A percentile compares a stretch with the other conserved stretches of the same genome.
Evolutionary conservation across 2,797 vertebrate species (phyloP).

Genomic region (Dipus sagitta): DNA sequence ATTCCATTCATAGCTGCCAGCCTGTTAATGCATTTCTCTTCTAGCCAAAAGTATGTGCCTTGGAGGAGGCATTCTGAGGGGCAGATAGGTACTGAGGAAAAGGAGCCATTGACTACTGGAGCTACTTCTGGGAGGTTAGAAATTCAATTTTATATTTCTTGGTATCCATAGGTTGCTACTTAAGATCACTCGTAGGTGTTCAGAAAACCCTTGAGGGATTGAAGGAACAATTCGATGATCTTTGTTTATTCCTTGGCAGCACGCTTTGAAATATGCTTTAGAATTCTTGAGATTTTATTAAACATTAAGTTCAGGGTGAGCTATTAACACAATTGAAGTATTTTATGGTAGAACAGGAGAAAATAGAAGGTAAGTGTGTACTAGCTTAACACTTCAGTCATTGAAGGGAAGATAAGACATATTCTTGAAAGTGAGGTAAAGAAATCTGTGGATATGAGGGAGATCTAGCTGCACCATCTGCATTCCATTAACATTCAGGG

Average conservation of each 20-base stretch:
- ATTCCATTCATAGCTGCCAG: background rate
- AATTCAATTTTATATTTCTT: background rate
- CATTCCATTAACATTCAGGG: background rate
- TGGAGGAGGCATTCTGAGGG: background rate
- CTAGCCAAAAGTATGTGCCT: background rate
- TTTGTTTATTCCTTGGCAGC: conserved; percentile 7
- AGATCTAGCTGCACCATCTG: no score
- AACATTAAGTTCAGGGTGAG: conserved; percentile 21
- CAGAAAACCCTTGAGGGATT: background rate
- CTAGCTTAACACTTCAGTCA: conserved; percentile 6
- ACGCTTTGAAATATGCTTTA: background rate
- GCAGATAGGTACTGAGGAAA: background rate
- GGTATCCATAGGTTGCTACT: conserved; percentile 2
- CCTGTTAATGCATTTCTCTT: background rate
- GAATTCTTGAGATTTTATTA: background rate
- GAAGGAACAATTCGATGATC: background rate
- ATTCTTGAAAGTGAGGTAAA: background rate
- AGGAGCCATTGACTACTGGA: background rate
- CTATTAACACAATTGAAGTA: background rate
- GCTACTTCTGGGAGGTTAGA: background rate
- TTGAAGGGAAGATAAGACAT: conserved; percentile 25
- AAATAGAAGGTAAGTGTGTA: background rate
- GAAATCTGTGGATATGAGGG: background rate
- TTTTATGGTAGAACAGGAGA: conserved; percentile 17
- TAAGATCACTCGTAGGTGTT: background rate